Base-by-base conservation (phyloP, 2,888 invertebrate genomes). In the Melipona bicolor region DNA sequence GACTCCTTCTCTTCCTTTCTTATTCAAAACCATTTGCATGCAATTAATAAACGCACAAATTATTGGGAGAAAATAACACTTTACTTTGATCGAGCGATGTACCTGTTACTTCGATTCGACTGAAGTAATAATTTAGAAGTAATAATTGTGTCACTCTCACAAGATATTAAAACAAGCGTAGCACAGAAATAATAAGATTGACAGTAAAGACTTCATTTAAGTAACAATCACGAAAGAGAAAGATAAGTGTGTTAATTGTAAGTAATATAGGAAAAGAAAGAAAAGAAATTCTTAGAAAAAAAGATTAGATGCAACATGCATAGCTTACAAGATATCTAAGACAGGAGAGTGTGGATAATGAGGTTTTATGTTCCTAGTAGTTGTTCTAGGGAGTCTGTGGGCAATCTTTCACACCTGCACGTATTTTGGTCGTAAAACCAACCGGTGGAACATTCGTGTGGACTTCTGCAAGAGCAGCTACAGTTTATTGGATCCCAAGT, bases 401-500 rank as follows among this genome's bases (percentile, higher is more conserved):
- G 43, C 43, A 43, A 59, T n/a, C 89, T 86, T 83, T 94, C 94
- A 93, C 95, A 96, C 95, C 94, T 95, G 95, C 96, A 96, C 83
- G 95, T 94, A 61, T 94, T 94, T 75, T 95, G 95, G 92, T 97
- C 96, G 91, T 96, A 97, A 85, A 94, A 94, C 77, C 95, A 95
- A 67, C 96, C 96, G 3, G 96, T 96, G 43, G 96, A 95, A 93
- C 97, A 97, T 59, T 95, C 95, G 43, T 94, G 91, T 17, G 93
- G 91, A 52, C 95, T 95, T 59, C 95, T 95, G 89, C 97, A 97
- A 72, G 95, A 94, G 89, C 97, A 97, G 19, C 95, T 92, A 90
- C 97, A 97, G 0, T 94, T 92, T 11, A 95, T 93, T 13, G 95
- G 94, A 91, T 97, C 95, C 97, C 97, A 97, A 32, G 96, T 92